Percentiles rank a stretch among this genome's conserved stretches.
phyloP scores from a whole-genome alignment of 30 jellyfish, hydroid and myxozoan genomes.

The Hydractinia echinata region DNA sequence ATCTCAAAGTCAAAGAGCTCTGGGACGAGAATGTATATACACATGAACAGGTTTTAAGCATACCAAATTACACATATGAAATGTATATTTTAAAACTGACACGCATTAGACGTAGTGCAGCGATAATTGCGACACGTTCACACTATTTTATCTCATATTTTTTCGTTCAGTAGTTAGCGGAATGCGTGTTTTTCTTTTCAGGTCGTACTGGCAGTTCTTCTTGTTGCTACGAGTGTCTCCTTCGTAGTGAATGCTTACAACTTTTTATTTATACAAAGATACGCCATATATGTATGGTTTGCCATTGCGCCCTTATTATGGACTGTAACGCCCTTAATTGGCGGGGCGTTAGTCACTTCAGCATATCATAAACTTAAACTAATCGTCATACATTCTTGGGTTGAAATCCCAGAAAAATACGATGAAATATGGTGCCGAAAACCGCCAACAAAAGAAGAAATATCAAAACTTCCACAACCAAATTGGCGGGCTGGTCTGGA shows the following conservation, averaged over 20 bases:
- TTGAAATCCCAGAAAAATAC: slow-evolving; percentile 44
- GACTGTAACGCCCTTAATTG: slow-evolving; percentile 34
- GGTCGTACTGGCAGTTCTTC: slow-evolving; percentile 19
- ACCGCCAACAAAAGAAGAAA: neutral
- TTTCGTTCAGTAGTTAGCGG: no score
- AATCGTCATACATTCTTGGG: slow-evolving; percentile 51
- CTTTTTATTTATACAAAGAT: slow-evolving; percentile 30
- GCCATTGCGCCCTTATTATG: slow-evolving; percentile 42
- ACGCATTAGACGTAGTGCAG: no score
- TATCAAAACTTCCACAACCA: neutral
- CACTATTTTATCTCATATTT: no score
- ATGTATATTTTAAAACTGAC: no score
- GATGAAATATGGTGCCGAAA: slow-evolving; percentile 46
- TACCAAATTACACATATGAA: no score
- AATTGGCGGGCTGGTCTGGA: slow-evolving; percentile 26
- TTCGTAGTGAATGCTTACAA: slow-evolving; percentile 52
- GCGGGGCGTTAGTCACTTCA: slow-evolving; percentile 39
- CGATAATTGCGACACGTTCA: no score
- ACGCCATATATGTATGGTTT: slow-evolving; percentile 47
- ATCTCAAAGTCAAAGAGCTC: neutral
- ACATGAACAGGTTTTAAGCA: no score
- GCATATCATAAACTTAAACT: slow-evolving; percentile 27
- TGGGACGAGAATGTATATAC: no score
- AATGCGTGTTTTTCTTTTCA: slow-evolving; percentile 9
- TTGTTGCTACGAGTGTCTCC: slow-evolving; percentile 37